Evolutionary conservation across 2,797 vertebrate species (phyloP).

Genomic region (Australoheros facetus): DNA sequence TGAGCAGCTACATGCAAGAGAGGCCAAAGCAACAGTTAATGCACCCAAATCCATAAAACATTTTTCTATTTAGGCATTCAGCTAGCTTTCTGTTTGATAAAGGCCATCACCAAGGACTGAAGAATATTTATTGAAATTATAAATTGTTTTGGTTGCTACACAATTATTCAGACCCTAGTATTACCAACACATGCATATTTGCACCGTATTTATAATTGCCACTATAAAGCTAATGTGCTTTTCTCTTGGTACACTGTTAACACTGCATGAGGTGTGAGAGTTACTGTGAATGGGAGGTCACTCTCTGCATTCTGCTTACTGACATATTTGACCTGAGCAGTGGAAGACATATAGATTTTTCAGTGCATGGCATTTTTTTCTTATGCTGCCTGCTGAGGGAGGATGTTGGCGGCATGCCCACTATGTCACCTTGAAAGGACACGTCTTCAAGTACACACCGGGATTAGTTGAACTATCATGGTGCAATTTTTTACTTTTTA

Average conservation of each 20-base stretch:
- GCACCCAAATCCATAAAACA: not conserved
- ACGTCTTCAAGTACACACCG: conserved; percentile 8
- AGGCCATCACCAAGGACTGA: no score
- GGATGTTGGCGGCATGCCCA: conserved; percentile 34
- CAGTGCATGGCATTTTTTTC: conserved; percentile 36
- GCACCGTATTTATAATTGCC: not conserved
- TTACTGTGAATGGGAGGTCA: conserved; percentile 43
- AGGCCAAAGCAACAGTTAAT: not conserved
- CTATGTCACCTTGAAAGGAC: conserved; percentile 50
- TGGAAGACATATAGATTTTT: conserved; percentile 35
- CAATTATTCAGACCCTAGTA: not conserved
- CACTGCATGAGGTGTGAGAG: conserved; percentile 7
- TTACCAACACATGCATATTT: not conserved
- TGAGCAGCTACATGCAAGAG: not conserved
- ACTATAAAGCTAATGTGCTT: conserved; percentile 22
- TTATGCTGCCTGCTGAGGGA: conserved; percentile 18
- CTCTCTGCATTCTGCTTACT: conserved; percentile 14
- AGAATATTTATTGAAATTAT: no score
- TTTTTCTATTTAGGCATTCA: not conserved
- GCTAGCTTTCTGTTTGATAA: no score
- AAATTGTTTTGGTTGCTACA: not conserved
- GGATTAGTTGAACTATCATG: not conserved
- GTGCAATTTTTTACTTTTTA: not conserved
- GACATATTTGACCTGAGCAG: conserved; percentile 29
- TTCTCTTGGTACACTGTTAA: conserved; percentile 17